phyloP scores from a whole-genome alignment of 2,888 invertebrate species.

The Eremobia ochroleuca region DNA sequence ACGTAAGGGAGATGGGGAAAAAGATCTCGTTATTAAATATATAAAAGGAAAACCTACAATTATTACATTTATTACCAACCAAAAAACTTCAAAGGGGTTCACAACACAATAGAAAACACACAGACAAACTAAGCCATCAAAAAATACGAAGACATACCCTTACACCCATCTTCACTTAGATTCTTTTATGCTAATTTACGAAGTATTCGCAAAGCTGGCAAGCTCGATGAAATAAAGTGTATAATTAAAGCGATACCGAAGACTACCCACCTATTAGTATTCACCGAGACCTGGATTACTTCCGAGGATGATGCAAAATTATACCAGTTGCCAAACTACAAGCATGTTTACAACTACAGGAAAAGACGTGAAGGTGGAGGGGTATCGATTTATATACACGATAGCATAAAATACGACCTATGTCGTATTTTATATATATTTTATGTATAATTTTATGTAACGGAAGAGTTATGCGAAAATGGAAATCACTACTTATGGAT shows the following conservation, averaged over 20 bases:
- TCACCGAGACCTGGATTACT: slow-evolving; percentile 13
- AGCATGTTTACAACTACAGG: too few relatives aligned
- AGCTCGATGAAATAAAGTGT: slow-evolving; percentile 4
- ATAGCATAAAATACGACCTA: too few relatives aligned
- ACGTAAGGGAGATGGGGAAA: too few relatives aligned
- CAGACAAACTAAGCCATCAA: slow-evolving; percentile 7
- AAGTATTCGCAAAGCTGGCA: slow-evolving; percentile 3
- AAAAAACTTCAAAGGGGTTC: slow-evolving; percentile 1
- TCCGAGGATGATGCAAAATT: background rate
- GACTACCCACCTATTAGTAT: background rate
- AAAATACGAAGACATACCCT: slow-evolving; percentile 12
- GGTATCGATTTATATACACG: too few relatives aligned
- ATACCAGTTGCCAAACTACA: too few relatives aligned
- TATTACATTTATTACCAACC: background rate
- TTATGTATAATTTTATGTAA: too few relatives aligned
- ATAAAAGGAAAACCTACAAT: slow-evolving; percentile 12
- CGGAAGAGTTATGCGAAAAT: too few relatives aligned
- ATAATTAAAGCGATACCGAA: background rate
- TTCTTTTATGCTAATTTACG: background rate
- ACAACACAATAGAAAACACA: slow-evolving; percentile 9
- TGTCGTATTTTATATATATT: too few relatives aligned
- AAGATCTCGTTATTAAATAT: background rate
- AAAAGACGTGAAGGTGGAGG: too few relatives aligned
- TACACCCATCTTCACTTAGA: background rate
- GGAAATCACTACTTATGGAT: slow-evolving; percentile 9